A percentile compares a stretch with the other conserved stretches of the same genome.
These are phyloP conservation scores for Tetrapedia diversipes DNA, from an alignment of 2,888 invertebrate genomes.

Conservation along the genomic window DNA sequence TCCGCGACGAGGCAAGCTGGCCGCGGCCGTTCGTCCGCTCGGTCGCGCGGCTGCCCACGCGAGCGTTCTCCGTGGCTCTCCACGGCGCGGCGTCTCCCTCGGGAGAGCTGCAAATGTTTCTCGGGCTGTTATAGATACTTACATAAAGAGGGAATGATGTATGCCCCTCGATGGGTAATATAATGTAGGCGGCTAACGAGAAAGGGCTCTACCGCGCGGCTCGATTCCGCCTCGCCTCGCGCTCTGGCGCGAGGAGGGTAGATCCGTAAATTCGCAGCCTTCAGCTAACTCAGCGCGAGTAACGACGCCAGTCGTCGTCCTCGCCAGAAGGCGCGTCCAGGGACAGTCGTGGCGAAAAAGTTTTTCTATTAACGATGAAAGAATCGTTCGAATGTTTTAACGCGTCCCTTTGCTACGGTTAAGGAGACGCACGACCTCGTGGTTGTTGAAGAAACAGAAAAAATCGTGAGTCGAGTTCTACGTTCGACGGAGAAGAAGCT, in stretches of 20 bases:
- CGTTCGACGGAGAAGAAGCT: too few species aligned
- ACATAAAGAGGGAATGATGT: slow-evolving; percentile 81
- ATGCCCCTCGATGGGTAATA: slow-evolving; percentile 81
- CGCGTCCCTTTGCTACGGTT: too few species aligned
- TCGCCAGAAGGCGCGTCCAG: slow-evolving; percentile 53
- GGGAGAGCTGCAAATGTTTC: slow-evolving; percentile 78
- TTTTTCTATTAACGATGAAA: background rate
- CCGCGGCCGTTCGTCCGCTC: slow-evolving; percentile 46
- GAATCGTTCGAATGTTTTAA: background rate
- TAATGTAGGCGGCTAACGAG: slow-evolving; percentile 82
- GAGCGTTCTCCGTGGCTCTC: slow-evolving; percentile 47
- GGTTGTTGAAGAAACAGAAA: background rate
- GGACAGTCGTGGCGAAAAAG: slow-evolving; percentile 11
- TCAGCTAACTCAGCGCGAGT: slow-evolving; percentile 73
- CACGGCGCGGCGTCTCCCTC: slow-evolving; percentile 64
- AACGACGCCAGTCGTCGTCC: slow-evolving; percentile 68
- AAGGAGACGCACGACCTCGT: too few species aligned
- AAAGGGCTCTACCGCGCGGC: slow-evolving; percentile 73
- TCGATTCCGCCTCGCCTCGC: background rate
- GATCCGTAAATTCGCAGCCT: slow-evolving; percentile 76
- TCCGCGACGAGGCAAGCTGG: slow-evolving; percentile 66
- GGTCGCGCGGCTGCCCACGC: slow-evolving; percentile 74
- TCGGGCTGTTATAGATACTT: slow-evolving; percentile 80
- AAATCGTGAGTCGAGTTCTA: background rate
- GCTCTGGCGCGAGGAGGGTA: slow-evolving; percentile 69